Evolutionary conservation across 2,113 vertebrate genomes (phyloP), one percentile per base, ranked within the genome.

Genomic region (Girardinichthys multiradiatus): DNA sequence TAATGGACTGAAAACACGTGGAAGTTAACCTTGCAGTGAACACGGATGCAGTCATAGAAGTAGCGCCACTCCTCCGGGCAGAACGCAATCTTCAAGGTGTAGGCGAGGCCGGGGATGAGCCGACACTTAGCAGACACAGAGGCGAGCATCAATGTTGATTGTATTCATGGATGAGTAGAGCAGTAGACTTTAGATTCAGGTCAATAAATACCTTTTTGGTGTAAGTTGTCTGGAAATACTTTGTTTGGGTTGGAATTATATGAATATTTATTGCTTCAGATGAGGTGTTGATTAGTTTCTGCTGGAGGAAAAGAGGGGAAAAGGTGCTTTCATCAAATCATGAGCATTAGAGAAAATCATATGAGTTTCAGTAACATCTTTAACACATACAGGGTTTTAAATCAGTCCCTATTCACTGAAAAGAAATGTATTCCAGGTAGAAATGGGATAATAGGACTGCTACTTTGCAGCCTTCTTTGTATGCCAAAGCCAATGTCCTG

Each of bases 251-350:
- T 28, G 96, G 95, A 82, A 99, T 92, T 82, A 98, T 93, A 60
- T 97, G 96, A 86, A 95, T 81, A 77, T 93, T 93, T 71, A 94
- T 77, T 24, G 93, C 93, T 57, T 95, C 91, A 1, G 91, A 81
- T 15, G 96, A 97, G 91, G 96, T 81, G 90, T 98, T 99, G 89
- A 95, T 90, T 86, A 98, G 90, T 91, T 95, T 95, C 97, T 99
- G 87, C 86, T 87, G 67, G 79, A 89, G 83, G 90, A 68, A 74
- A 71, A 80, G 33, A 74, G 51, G 2, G 77, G 10, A 35, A 7
- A 35, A n/a, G n/a, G n/a, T n/a, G 26, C 58, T 80, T 76, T n/a
- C 45, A 89, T 72, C 65, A 65, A 79, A 88, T 87, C 72, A 62
- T 61, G 62, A 35, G 48, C 68, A 76, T 63, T 86, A 72, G 63